A percentile compares a stretch with the other conserved stretches of the same genome.
Evolutionary conservation across 2,113 vertebrate genomes (phyloP).

Genomic region (Rhagologus leucostigma): DNA sequence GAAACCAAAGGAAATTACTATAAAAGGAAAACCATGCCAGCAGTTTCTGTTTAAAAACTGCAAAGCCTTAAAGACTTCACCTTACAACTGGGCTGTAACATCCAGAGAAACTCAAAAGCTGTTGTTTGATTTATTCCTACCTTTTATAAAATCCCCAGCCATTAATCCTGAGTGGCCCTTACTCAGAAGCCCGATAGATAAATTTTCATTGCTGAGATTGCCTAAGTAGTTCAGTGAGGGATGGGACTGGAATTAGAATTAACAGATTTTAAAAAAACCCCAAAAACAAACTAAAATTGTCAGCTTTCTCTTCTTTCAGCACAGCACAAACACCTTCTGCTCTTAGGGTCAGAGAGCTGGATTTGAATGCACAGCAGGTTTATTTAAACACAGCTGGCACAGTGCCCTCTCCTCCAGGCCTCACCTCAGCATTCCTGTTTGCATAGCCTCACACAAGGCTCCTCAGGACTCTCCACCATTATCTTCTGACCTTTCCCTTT

Average conservation of each 20-base stretch:
- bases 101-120: background rate
- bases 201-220: constrained; percentile 7
- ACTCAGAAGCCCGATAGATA: background rate
- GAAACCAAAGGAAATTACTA: background rate
- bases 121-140: background rate
- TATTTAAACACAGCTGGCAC: background rate
- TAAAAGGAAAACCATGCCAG: constrained; percentile 12
- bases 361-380: background rate
- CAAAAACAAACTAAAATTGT: rapidly evolving
- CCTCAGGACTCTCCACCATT: background rate
- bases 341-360: background rate
- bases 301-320: background rate
- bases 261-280: background rate
- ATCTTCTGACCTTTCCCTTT: background rate
- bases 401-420: background rate
- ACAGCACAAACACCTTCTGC: background rate
- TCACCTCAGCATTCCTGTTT: background rate
- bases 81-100: background rate
- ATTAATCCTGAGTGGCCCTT: background rate
- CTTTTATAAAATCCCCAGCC: background rate
- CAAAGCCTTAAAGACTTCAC: background rate
- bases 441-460: background rate
- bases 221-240: background rate
- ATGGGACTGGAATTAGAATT: background rate
- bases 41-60: background rate